Evolutionary conservation across 2,888 invertebrate genomes (phyloP), one percentile per base, ranked within the genome.

Genomic region (Neria commutata): DNA sequence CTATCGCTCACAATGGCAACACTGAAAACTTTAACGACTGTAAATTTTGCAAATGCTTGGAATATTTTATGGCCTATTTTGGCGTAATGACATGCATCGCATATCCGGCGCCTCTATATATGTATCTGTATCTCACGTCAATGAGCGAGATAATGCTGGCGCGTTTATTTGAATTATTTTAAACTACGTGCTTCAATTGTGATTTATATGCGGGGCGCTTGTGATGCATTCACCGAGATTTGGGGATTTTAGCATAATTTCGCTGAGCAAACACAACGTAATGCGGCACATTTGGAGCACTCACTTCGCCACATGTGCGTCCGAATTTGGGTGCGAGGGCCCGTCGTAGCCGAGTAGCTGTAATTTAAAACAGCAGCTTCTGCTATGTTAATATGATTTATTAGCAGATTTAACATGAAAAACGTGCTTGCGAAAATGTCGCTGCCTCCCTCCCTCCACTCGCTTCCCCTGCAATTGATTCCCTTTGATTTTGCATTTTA

Each of bases 401-500:
- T 75, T 75, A 68, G 62, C 64, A 61, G 71, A 71, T 66, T 75
- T 71, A 71, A 66, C 62, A 55, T 57, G 62, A 59, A 59, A 69
- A 68, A 76, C 76, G 76, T 76, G 76, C 70, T 26, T 33, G 37
- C 37, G 33, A 25, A 10, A 37, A 34, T 11, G 17, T 33, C 19
- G 34, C n/a, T n/a, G n/a, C 16, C 37, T 14, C 4, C 29, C 29
- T 29, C 37, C 37, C 37, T n/a, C n/a, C 37, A n/a, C n/a, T 70
- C 47, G 61, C 70, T 60, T 65, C 60, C 58, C 23, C 45, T 61
- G 68, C 76, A 77, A 77, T 77, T 77, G 76, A 77, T 77, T 77
- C 72, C 73, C 73, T 76, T 75, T 71, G 76, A 77, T 76, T 77
- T 77, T 75, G 69, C 72, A 77, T 67, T 69, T 69, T 75, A 72